Evolutionary conservation across 2,113 vertebrate species (phyloP), one percentile per base, ranked within the genome.

Genomic region (Pleuronectes platessa): DNA sequence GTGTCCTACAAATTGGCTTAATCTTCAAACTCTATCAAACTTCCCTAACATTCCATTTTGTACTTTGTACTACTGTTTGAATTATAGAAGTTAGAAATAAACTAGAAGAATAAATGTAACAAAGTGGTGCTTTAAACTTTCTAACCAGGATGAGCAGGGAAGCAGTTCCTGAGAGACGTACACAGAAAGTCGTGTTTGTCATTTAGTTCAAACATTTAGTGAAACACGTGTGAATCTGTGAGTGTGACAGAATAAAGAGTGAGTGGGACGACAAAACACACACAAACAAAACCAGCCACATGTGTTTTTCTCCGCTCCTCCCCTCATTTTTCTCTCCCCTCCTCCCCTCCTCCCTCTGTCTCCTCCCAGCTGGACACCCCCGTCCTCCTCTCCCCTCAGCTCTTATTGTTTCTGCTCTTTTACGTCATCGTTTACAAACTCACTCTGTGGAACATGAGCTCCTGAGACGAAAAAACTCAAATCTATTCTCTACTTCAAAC

Each of bases 371-470:
- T 78, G 35, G 70, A 85, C 85, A 2, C 86, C 2, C 86, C 88
- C 2, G 35, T 49, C 65, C 6, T 89, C 84, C 67, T 90, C 81
- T 87, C 90, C 62, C 88, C 88, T 56, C 88, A 87, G 18, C 69
- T 93, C 2, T 62, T 93, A 58, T 71, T 91, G 72, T 72, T 75
- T 71, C 86, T 93, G 27, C 61, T 93, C 0, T 0, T 92, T 66
- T 91, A 90, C 18, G 85, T 93, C 21, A 24, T 91, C 62, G 49
- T 93, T 69, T 93, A 87, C 75, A 90, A 89, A 77, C 85, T 92
- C 68, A 69, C 89, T 5, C 18, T 87, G 58, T 92, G 88, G 92
- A 90, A 88, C 7, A 66, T 85, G 74, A 87, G 71, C 79, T 21
- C 51, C 45, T 90, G 86, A 89, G 14, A 23, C 3, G 55, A 14